Evolutionary conservation across 2,797 vertebrate species (phyloP).

Genomic region (Clarias laeviceps): DNA sequence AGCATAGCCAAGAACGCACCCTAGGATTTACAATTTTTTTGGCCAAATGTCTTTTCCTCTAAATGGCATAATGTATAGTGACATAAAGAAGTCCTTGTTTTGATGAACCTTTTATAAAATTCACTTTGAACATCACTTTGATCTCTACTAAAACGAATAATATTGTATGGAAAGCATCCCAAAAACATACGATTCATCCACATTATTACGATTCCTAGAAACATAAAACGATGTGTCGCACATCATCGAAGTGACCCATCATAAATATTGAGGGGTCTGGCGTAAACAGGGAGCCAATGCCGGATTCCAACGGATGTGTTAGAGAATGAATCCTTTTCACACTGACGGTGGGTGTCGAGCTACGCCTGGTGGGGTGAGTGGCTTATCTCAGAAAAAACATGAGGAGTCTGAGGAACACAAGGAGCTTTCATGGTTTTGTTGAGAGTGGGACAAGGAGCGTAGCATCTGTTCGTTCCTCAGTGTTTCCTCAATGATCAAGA

Average conservation of each 20-base stretch:
- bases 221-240: not conserved
- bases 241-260: conserved; percentile 5
- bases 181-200: not conserved
- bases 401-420: conserved; percentile 78
- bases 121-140: not conserved
- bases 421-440: conserved; percentile 76
- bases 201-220: not conserved
- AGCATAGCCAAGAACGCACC: not conserved
- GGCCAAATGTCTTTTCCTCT: not conserved
- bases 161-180: not conserved
- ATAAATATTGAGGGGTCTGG: conserved; percentile 69
- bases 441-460: conserved; percentile 74
- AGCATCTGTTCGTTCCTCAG: conserved; percentile 60
- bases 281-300: conserved; percentile 63
- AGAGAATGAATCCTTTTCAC: conserved; percentile 81
- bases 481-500: conserved; percentile 50
- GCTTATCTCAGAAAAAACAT: conserved; percentile 82
- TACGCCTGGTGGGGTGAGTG: conserved; percentile 75
- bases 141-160: not conserved
- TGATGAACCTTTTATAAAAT: not conserved
- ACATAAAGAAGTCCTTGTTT: no score
- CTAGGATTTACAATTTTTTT: not conserved
- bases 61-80: not conserved
- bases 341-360: conserved; percentile 75
- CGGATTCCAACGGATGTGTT: conserved; percentile 68